phyloP scores from a whole-genome alignment of 1,140 invertebrate species.

The Steinernema feltiae region DNA sequence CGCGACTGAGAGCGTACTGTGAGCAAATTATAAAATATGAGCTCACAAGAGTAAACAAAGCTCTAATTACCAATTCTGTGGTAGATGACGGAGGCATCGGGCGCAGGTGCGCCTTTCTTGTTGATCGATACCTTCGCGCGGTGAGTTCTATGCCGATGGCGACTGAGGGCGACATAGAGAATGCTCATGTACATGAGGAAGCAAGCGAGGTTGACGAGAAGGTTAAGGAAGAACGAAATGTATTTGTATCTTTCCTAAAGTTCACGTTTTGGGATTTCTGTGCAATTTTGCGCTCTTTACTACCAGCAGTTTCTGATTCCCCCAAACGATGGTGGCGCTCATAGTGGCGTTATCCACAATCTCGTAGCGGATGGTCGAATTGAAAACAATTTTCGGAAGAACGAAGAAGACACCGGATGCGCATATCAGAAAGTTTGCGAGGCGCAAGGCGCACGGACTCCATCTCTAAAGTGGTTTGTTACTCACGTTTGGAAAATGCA shows the following conservation, averaged over 20 bases:
- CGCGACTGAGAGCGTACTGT: neutral
- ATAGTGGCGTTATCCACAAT: constrained; percentile 2
- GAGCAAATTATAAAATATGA: neutral
- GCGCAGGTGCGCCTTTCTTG: neutral
- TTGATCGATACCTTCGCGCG: neutral
- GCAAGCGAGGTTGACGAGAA: neutral
- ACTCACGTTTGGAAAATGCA: too few relatives aligned
- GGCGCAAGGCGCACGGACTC: neutral
- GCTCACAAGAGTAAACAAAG: neutral
- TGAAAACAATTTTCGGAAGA: neutral
- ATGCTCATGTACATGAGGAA: constrained; percentile 5
- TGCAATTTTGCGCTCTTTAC: neutral
- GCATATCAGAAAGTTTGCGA: neutral
- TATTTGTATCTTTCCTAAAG: constrained; percentile 1
- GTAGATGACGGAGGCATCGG: neutral
- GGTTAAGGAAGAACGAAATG: neutral
- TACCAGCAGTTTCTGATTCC: neutral
- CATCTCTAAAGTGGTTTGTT: neutral
- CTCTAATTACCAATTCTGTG: neutral
- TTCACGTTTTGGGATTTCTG: neutral
- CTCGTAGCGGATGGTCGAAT: neutral
- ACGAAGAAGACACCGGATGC: neutral
- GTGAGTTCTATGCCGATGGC: neutral
- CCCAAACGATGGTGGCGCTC: constrained; percentile 4
- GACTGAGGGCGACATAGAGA: neutral